A percentile compares a stretch with the other conserved stretches of the same genome.
Evolutionary conservation across 1,140 invertebrate species (phyloP).

Genomic region (Cylas formicarius): DNA sequence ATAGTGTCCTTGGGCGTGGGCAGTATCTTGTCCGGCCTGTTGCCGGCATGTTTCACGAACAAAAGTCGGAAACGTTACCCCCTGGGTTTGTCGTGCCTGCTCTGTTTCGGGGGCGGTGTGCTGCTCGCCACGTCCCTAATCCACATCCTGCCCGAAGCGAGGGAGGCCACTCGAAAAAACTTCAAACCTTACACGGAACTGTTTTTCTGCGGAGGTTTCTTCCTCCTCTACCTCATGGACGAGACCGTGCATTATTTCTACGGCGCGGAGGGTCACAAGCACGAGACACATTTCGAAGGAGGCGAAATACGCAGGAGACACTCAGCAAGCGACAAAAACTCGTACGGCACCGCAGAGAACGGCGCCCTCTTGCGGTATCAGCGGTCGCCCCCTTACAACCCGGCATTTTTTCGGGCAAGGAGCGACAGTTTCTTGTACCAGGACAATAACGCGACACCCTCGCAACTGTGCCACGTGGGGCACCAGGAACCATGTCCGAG

Average conservation of each 20-base stretch:
- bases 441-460: conserved; percentile 39
- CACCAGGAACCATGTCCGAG: conserved; percentile 53
- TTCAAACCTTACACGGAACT: conserved; percentile 55
- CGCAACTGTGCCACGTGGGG: conserved; percentile 55
- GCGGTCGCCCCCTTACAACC: conserved; percentile 27
- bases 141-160: conserved; percentile 76
- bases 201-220: conserved; percentile 67
- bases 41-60: conserved; percentile 55
- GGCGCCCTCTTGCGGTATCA: conserved; percentile 25
- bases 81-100: conserved; percentile 55
- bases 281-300: background rate
- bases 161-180: conserved; percentile 19
- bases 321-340: conserved; percentile 1
- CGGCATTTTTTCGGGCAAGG: conserved; percentile 16
- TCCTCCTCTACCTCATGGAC: conserved; percentile 71
- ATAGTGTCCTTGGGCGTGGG: conserved; percentile 53
- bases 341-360: conserved; percentile 37
- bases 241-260: conserved; percentile 63
- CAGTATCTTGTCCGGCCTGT: conserved; percentile 59
- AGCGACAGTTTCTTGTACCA: conserved; percentile 9
- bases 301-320: conserved; percentile 14
- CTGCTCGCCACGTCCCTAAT: conserved; percentile 72
- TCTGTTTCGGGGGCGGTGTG: conserved; percentile 81
- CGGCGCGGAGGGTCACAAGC: conserved; percentile 33
- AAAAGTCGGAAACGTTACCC: conserved; percentile 48